phyloP scores from a whole-genome alignment of 2,113 vertebrate genomes.

The Labeo catla region DNA sequence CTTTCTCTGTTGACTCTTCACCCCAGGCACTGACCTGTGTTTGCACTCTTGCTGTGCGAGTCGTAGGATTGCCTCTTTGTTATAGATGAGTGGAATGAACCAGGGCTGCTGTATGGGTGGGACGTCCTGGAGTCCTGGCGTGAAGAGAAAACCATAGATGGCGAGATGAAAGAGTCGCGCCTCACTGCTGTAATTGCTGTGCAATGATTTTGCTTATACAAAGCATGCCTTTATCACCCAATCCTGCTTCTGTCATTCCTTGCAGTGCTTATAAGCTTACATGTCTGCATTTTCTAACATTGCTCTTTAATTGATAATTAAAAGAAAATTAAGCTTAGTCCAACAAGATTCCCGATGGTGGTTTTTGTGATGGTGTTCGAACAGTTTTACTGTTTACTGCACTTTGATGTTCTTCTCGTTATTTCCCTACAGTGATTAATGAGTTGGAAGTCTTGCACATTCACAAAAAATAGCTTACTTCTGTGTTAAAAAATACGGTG shows the following conservation, averaged over 20 bases:
- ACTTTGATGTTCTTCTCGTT: too few species aligned
- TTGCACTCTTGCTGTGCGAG: slow-evolving; percentile 55
- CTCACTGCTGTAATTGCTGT: neutral
- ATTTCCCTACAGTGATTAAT: too few species aligned
- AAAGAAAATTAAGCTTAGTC: neutral
- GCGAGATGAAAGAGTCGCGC: slow-evolving; percentile 8
- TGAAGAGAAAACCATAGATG: slow-evolving; percentile 18
- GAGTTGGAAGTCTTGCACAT: neutral
- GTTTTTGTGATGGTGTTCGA: neutral
- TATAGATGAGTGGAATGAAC: slow-evolving; percentile 40
- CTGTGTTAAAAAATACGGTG: too few species aligned
- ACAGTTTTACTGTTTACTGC: too few species aligned
- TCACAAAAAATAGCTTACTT: neutral
- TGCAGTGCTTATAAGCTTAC: neutral
- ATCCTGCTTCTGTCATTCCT: neutral
- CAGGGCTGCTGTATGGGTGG: slow-evolving; percentile 2
- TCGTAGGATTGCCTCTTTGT: slow-evolving; percentile 41
- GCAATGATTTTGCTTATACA: neutral
- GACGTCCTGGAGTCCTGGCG: neutral
- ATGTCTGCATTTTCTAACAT: neutral
- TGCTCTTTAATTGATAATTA: neutral
- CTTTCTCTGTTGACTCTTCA: slow-evolving; percentile 29
- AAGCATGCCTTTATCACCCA: slow-evolving; percentile 3
- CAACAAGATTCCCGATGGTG: neutral
- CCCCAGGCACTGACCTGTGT: slow-evolving; percentile 15